Evolutionary conservation across 2,888 invertebrate genomes (phyloP), one percentile per base, ranked within the genome.

Genomic region (Dromius quadrimaculatus): DNA sequence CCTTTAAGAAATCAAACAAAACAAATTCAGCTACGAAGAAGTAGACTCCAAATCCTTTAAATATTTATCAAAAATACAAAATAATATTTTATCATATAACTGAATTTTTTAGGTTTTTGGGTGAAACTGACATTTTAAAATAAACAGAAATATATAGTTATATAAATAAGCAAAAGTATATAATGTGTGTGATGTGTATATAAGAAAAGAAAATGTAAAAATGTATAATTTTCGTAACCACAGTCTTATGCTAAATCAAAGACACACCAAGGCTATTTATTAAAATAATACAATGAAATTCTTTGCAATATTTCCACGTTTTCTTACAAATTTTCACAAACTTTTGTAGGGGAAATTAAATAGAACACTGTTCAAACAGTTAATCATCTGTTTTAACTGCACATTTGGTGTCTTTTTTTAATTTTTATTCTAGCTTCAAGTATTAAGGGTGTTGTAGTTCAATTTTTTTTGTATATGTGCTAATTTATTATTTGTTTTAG

Each of bases 211-310:
- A 64, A 11, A 64, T 64, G 50, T 64, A 64, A 47, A 64, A 64
- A 64, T 50, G 43, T 64, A 47, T 64, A 50, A 64, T 64, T 64
- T 50, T 63, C 28, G 63, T 34, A 47, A 45, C 8, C 64, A 64
- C 64, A 64, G 50, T 47, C 47, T 64, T 64, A 64, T 64, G 64
- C 64, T 64, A 23, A 64, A 64, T 64, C 20, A 34, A 28, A 47
- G 11, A n/a, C 47, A 64, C 64, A 64, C 64, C 64, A 64, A 64
- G n/a, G 41, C 41, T 23, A 15, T 50, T 50, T 19, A 15, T 23
- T 41, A 13, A 23, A 41, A 20, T 43, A 43, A 62, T 15, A 47
- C 32, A 64, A 64, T 64, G 20, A 64, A 64, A 47, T 64, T 32
- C 19, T 64, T 64, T 64, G 64, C 50, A 47, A 64, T 47, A 64